phyloP scores from a whole-genome alignment of 2,797 vertebrate species.

The Cryptoprocta ferox region DNA sequence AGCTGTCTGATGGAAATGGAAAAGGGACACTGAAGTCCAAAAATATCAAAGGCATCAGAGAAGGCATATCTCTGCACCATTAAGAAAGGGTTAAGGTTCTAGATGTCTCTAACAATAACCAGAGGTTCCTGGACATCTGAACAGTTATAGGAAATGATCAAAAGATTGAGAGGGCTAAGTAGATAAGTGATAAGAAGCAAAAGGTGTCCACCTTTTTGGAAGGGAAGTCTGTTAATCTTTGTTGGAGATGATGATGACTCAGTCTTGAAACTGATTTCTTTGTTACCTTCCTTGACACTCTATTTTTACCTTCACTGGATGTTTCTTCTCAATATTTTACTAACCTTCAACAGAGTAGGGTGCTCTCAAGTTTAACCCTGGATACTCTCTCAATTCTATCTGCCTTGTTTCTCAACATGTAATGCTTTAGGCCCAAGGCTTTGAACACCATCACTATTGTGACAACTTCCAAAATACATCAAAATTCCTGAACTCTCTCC shows the following conservation, averaged over 20 bases:
- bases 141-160: neutral
- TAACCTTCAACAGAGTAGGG: neutral
- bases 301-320: slow-evolving; percentile 4
- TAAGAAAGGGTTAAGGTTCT: neutral
- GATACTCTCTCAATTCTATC: neutral
- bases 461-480: neutral
- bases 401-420: neutral
- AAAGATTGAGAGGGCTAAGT: neutral
- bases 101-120: neutral
- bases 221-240: slow-evolving; percentile 10
- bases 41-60: slow-evolving; percentile 35
- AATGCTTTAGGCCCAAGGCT: neutral
- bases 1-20: slow-evolving; percentile 9
- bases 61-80: neutral
- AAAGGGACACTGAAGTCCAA: neutral
- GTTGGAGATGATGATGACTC: neutral
- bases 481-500: neutral
- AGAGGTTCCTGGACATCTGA: neutral
- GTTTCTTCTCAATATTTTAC: neutral
- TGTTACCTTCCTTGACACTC: neutral
- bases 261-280: neutral
- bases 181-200: neutral
- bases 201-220: neutral
- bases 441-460: neutral
- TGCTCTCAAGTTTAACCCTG: neutral